phyloP scores from a whole-genome alignment of 1,140 invertebrate species.

The Drosophila auraria region DNA sequence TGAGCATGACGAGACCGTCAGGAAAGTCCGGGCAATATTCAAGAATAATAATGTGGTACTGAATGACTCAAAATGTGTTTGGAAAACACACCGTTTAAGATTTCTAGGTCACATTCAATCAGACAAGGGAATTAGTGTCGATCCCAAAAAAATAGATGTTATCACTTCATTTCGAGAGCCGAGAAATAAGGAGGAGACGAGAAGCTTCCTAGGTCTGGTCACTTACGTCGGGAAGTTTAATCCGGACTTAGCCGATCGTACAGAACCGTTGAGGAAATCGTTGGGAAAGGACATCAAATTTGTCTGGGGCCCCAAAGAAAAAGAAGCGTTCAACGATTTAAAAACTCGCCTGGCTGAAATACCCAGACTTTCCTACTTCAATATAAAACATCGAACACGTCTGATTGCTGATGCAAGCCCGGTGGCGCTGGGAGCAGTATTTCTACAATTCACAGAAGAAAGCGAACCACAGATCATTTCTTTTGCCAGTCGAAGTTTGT shows the following conservation, averaged over 20 bases:
- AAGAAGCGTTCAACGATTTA: constrained; percentile 32
- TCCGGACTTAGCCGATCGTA: constrained; percentile 43
- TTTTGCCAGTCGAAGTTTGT: constrained; percentile 74
- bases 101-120: constrained; percentile 43
- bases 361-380: constrained; percentile 37
- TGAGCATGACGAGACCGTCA: constrained; percentile 63
- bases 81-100: constrained; percentile 28
- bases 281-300: constrained; percentile 30
- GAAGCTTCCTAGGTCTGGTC: constrained; percentile 76
- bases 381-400: constrained; percentile 31
- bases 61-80: constrained; percentile 68
- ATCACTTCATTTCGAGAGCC: constrained; percentile 37
- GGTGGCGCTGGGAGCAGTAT: constrained; percentile 62
- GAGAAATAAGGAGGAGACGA: constrained; percentile 62
- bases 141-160: constrained; percentile 41
- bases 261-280: constrained; percentile 32
- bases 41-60: background rate
- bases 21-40: constrained; percentile 22
- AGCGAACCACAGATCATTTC: constrained; percentile 21
- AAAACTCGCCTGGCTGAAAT: constrained; percentile 35
- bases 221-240: constrained; percentile 77
- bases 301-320: constrained; percentile 23
- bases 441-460: constrained; percentile 47
- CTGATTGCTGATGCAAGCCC: constrained; percentile 70
- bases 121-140: constrained; percentile 21